A percentile compares a stretch with the other conserved stretches of the same genome.
Evolutionary conservation across 2,797 vertebrate genomes (phyloP).

Genomic region (Coranthus polyacanthus): DNA sequence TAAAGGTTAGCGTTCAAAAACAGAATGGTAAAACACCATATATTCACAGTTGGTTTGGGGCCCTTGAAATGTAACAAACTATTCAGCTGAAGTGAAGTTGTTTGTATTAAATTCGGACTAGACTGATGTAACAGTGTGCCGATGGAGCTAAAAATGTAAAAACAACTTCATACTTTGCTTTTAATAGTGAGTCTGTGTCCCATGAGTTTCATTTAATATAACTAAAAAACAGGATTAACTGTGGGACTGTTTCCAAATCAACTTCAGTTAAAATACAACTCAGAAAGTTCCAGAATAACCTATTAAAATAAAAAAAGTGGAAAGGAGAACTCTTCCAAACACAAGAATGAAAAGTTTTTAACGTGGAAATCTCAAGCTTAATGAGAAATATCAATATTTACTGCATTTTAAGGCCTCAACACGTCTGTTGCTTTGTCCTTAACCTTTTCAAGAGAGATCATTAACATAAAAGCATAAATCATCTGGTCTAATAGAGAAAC

Average conservation of each 20-base stretch:
- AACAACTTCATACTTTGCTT: background rate
- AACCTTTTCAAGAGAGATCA: slow-evolving; percentile 39
- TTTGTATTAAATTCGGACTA: background rate
- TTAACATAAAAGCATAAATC: slow-evolving; percentile 49
- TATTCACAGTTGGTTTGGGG: background rate
- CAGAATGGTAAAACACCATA: background rate
- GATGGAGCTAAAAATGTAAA: too few relatives aligned
- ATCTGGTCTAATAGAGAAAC: slow-evolving; percentile 47
- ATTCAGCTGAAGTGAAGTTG: background rate
- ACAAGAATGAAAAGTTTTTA: slow-evolving; percentile 22
- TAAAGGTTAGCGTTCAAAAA: background rate
- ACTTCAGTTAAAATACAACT: too few relatives aligned
- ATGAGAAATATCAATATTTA: slow-evolving; percentile 41
- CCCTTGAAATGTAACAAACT: background rate
- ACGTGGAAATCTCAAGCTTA: slow-evolving; percentile 28
- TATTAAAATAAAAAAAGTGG: slow-evolving; percentile 20
- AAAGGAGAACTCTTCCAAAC: slow-evolving; percentile 52
- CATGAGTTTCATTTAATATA: slow-evolving; percentile 34
- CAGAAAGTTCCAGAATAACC: slow-evolving; percentile 28
- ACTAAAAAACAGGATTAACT: slow-evolving; percentile 30
- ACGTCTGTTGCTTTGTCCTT: slow-evolving; percentile 43
- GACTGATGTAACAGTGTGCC: background rate
- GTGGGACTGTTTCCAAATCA: background rate
- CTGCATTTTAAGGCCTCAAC: slow-evolving; percentile 72
- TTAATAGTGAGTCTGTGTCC: background rate